A percentile compares a stretch with the other conserved stretches of the same genome.
These are phyloP conservation scores for Poeciliopsis presidionis DNA, from an alignment of 2,797 vertebrate species.

Conservation along the genomic window DNA sequence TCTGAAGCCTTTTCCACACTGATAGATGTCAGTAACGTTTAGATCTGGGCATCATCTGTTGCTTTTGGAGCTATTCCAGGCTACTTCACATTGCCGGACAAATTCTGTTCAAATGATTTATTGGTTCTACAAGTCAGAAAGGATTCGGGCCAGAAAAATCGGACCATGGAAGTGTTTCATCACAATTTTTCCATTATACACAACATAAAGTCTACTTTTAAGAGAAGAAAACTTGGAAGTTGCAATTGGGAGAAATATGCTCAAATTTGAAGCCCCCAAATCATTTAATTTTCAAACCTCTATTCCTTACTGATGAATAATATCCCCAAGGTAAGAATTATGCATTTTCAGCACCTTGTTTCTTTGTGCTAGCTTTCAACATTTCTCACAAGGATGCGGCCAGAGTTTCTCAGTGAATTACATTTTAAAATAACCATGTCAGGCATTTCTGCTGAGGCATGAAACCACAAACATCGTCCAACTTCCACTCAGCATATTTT, in stretches of 20 bases:
- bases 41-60: not conserved
- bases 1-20: not conserved
- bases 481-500: not conserved
- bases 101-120: not conserved
- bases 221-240: not conserved
- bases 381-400: not conserved
- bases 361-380: not conserved
- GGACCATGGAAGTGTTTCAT: not conserved
- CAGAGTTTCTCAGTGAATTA: not conserved
- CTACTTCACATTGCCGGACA: not conserved
- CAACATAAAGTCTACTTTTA: not conserved
- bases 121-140: not conserved
- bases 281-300: slow-evolving; percentile 1
- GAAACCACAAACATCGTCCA: slow-evolving; percentile 3
- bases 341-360: not conserved
- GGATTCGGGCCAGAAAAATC: not conserved
- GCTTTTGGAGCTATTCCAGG: not conserved
- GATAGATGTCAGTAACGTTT: not conserved
- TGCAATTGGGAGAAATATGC: not conserved
- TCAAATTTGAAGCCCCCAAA: not conserved
- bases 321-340: not conserved
- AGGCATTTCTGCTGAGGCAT: not conserved
- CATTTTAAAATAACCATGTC: slow-evolving; percentile 6
- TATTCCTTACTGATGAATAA: slow-evolving; percentile 1
- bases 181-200: not conserved